A percentile compares a stretch with the other conserved stretches of the same genome.
phyloP scores from a whole-genome alignment of 2,888 invertebrate species.

The Tholera decimalis region DNA sequence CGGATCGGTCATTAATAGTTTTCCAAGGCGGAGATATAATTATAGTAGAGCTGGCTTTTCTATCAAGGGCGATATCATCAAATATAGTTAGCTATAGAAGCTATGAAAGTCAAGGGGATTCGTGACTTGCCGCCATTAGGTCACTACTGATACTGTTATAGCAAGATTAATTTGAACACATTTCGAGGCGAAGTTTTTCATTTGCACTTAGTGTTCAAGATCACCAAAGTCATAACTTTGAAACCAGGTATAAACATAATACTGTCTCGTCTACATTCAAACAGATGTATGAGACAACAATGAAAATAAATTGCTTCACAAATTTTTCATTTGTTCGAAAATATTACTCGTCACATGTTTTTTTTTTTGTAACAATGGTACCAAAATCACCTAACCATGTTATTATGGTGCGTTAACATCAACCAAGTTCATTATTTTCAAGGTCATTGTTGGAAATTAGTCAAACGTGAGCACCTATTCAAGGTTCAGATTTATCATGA shows the following conservation, averaged over 20 bases:
- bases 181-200: constrained; percentile 40
- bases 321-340: constrained; percentile 20
- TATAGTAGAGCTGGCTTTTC: constrained; percentile 69
- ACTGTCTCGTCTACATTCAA: constrained; percentile 16
- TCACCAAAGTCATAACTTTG: constrained; percentile 36
- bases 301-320: constrained; percentile 7
- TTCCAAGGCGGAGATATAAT: constrained; percentile 67
- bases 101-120: constrained; percentile 68
- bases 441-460: constrained; percentile 38
- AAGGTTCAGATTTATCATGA: constrained; percentile 5
- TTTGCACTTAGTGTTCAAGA: constrained; percentile 49
- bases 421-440: constrained; percentile 19
- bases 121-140: constrained; percentile 73
- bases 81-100: constrained; percentile 40
- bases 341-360: constrained; percentile 14
- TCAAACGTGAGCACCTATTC: constrained; percentile 11
- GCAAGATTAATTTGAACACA: constrained; percentile 47
- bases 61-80: constrained; percentile 71
- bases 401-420: constrained; percentile 17
- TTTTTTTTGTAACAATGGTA: constrained; percentile 11
- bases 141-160: constrained; percentile 68
- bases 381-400: constrained; percentile 14
- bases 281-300: constrained; percentile 24
- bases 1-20: constrained; percentile 77
- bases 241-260: constrained; percentile 22